A percentile compares a stretch with the other conserved stretches of the same genome.
Conservation (phyloP, 2,113 vertebrate species). For the Rattus norvegicus region DNA sequence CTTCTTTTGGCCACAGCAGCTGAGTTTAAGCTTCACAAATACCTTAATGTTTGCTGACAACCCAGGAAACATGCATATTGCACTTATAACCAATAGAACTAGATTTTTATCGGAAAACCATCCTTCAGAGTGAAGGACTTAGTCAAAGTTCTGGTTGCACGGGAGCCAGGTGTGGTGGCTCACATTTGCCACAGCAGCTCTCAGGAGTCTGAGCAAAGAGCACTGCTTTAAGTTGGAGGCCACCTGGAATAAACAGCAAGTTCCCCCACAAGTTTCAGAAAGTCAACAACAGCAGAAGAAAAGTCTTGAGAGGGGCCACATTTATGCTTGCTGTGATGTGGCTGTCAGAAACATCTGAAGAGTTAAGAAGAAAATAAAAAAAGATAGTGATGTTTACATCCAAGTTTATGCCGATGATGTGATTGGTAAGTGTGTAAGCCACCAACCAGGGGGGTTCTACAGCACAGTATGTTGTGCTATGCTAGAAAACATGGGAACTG, state of each 20-base stretch:
- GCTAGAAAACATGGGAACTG: accelerated
- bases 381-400: not conserved
- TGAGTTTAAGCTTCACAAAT: not conserved
- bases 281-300: not conserved
- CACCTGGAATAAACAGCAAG: not conserved
- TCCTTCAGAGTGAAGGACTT: not conserved
- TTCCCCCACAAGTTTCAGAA: not conserved
- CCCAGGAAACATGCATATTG: not conserved
- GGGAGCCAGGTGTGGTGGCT: not conserved
- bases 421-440: not conserved
- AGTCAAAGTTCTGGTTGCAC: not conserved
- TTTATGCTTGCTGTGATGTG: not conserved
- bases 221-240: not conserved
- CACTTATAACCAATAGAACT: not conserved
- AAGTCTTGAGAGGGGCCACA: not conserved
- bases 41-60: not conserved
- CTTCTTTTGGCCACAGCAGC: not conserved
- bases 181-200: not conserved
- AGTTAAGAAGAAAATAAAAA: not conserved
- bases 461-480: not conserved
- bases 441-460: not conserved
- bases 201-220: not conserved
- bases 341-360: not conserved
- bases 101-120: not conserved
- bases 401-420: not conserved